Evolutionary conservation across 2,888 invertebrate species (phyloP).

Genomic region (Strigamia transsilvanica): DNA sequence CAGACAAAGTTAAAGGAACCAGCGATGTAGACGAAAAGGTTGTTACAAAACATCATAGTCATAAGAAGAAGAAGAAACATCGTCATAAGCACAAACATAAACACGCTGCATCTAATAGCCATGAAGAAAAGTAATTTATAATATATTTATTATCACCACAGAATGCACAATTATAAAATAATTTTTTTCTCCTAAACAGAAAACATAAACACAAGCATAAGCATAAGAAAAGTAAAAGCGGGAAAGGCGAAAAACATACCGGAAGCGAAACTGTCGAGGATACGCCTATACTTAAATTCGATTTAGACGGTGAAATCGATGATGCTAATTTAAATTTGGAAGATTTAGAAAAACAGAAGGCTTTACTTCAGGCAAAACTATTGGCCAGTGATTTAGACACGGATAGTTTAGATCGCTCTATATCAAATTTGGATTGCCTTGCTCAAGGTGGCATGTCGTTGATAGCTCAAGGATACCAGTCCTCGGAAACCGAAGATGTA

Average conservation of each 20-base stretch:
- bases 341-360: constrained; percentile 63
- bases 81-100: constrained; percentile 70
- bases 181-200: constrained; percentile 50
- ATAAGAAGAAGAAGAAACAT: constrained; percentile 74
- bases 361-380: constrained; percentile 62
- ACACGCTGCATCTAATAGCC: constrained; percentile 60
- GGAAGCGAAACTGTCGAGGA: neutral
- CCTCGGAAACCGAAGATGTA: constrained; percentile 54
- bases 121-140: constrained; percentile 66
- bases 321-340: constrained; percentile 59
- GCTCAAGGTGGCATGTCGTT: constrained; percentile 51
- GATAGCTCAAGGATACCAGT: constrained; percentile 56
- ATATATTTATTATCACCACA: neutral
- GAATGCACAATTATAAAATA: neutral
- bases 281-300: constrained; percentile 25
- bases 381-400: constrained; percentile 61
- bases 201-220: constrained; percentile 60
- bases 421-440: constrained; percentile 40
- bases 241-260: constrained; percentile 31
- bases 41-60: constrained; percentile 59
- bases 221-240: constrained; percentile 53
- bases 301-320: constrained; percentile 52
- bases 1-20: neutral
- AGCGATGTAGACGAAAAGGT: constrained; percentile 56
- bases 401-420: constrained; percentile 51